Conservation (phyloP, 2,888 invertebrate species). For the Halictus ligatus region DNA sequence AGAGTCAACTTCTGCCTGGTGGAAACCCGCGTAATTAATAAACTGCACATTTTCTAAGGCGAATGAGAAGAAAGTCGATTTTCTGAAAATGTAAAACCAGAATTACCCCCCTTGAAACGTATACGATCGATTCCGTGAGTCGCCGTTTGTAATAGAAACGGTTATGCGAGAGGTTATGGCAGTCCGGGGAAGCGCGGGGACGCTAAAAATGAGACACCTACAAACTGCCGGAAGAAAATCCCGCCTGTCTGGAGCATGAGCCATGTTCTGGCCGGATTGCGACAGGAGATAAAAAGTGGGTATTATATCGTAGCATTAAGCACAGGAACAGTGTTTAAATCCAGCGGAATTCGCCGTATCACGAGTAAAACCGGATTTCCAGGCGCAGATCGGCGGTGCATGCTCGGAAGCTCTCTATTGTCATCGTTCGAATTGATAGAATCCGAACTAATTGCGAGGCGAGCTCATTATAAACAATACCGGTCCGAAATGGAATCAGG, state of each 20-base stretch:
- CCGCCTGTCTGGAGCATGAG: neutral
- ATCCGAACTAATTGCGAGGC: neutral
- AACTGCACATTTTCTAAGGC: neutral
- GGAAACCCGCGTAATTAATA: too few relatives aligned
- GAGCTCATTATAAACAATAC: neutral
- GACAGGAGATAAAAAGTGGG: neutral
- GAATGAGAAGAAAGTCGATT: neutral
- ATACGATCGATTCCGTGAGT: neutral
- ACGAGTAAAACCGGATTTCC: neutral
- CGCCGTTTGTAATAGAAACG: neutral
- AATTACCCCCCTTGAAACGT: neutral
- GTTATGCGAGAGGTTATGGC: neutral
- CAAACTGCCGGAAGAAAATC: neutral
- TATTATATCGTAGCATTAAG: neutral
- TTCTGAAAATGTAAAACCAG: neutral
- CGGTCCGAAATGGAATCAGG: neutral
- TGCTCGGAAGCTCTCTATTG: neutral
- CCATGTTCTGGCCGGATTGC: neutral
- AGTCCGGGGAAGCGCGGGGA: neutral
- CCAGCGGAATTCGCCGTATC: neutral
- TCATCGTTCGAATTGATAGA: neutral
- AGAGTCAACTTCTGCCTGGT: too few relatives aligned
- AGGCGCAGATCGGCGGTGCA: neutral
- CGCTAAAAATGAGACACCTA: neutral
- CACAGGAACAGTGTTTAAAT: neutral